Evolutionary conservation across 2,888 invertebrate genomes (phyloP).

Genomic region (Drosophila tripunctata): DNA sequence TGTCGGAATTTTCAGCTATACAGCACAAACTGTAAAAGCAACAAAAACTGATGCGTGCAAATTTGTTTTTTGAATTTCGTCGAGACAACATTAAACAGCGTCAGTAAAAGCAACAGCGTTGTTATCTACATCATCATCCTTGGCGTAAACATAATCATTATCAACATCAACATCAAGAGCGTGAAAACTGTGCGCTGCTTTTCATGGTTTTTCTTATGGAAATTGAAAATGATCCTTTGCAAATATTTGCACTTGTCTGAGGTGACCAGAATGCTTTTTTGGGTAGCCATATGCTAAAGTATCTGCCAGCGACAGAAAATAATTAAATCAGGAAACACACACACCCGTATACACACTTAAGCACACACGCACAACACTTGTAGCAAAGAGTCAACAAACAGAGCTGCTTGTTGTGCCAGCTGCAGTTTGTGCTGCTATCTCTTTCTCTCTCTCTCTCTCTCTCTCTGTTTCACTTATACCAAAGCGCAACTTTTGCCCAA

Average conservation of each 20-base stretch:
- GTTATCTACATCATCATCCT: slow-evolving; percentile 4
- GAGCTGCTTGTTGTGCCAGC: slow-evolving; percentile 5
- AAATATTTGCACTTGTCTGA: slow-evolving; percentile 61
- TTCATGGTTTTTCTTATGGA: slow-evolving; percentile 34
- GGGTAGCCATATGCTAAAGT: slow-evolving; percentile 36
- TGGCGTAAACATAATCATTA: neutral
- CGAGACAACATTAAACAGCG: slow-evolving; percentile 3
- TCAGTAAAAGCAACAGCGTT: slow-evolving; percentile 5
- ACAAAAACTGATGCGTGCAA: slow-evolving; percentile 38
- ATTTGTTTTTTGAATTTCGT: slow-evolving; percentile 25
- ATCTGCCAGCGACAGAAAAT: slow-evolving; percentile 34
- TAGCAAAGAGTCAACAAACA: slow-evolving; percentile 16
- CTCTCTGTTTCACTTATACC: neutral
- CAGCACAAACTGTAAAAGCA: slow-evolving; percentile 17
- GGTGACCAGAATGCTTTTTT: slow-evolving; percentile 23
- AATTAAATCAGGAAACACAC: slow-evolving; percentile 54
- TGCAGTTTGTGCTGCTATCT: neutral
- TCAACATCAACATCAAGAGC: neutral
- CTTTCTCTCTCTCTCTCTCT: neutral
- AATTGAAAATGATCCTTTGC: slow-evolving; percentile 67
- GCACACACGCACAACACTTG: slow-evolving; percentile 6
- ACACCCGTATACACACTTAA: slow-evolving; percentile 20
- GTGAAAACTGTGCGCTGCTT: slow-evolving; percentile 19
- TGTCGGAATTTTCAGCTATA: slow-evolving; percentile 20
- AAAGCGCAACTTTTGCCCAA: neutral